These are phyloP conservation scores for Lagodon rhomboides DNA, from an alignment of 2,797 vertebrate genomes.

Conservation along the genomic window DNA sequence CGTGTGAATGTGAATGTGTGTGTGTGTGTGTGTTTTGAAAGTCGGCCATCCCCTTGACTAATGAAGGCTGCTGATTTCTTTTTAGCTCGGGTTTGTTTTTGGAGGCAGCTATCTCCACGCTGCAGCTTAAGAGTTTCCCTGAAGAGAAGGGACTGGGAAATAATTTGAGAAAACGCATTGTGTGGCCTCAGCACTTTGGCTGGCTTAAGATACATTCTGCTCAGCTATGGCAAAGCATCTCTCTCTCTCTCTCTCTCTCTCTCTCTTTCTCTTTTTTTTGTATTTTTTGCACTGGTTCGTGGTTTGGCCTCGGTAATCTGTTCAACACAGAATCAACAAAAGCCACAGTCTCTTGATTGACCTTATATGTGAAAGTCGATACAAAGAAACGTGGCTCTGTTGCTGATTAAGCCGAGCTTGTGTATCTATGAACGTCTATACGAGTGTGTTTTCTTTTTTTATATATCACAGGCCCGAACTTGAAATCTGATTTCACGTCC, in stretches of 20 bases:
- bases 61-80: constrained; percentile 78
- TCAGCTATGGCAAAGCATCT: constrained; percentile 56
- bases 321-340: constrained; percentile 82
- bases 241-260: constrained; percentile 22
- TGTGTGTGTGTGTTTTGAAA: constrained; percentile 53
- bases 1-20: constrained; percentile 15
- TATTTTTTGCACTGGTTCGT: constrained; percentile 55
- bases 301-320: constrained; percentile 80
- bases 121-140: constrained; percentile 85
- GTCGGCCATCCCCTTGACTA: constrained; percentile 72
- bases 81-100: constrained; percentile 67
- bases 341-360: constrained; percentile 78
- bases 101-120: constrained; percentile 88
- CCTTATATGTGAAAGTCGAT: constrained; percentile 81
- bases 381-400: constrained; percentile 68
- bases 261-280: constrained; percentile 1
- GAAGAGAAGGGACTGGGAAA: constrained; percentile 86
- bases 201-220: constrained; percentile 76
- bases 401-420: constrained; percentile 68
- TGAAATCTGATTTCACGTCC: constrained; percentile 63
- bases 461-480: constrained; percentile 45
- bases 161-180: constrained; percentile 79
- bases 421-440: constrained; percentile 21
- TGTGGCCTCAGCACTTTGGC: constrained; percentile 83
- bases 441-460: constrained; percentile 23